Percentiles rank a stretch among this genome's conserved stretches.
phyloP scores from a whole-genome alignment of 2,113 vertebrate genomes.

The Spea bombifrons region DNA sequence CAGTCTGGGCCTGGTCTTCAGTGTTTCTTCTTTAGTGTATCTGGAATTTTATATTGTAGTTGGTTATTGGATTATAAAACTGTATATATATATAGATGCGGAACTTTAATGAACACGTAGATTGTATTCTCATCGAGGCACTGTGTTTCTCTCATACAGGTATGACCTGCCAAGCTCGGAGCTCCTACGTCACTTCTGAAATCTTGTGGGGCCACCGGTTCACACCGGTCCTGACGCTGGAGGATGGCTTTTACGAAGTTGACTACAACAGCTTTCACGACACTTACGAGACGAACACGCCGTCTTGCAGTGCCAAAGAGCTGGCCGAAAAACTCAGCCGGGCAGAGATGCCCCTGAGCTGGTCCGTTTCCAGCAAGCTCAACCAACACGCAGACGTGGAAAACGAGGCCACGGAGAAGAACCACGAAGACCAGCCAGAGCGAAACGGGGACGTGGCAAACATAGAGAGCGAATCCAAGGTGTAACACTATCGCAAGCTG shows the following conservation, averaged over 20 bases:
- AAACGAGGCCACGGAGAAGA: conserved; percentile 75
- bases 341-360: conserved; percentile 83
- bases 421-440: conserved; percentile 73
- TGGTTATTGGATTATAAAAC: background rate
- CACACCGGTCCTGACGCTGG: conserved; percentile 91
- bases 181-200: conserved; percentile 91
- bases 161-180: conserved; percentile 96
- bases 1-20: too few relatives aligned
- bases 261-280: conserved; percentile 98
- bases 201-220: conserved; percentile 97
- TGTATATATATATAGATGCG: too few relatives aligned
- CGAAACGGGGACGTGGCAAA: conserved; percentile 90
- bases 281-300: conserved; percentile 94
- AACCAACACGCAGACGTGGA: conserved; percentile 85
- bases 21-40: too few relatives aligned
- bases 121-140: conserved; percentile 26
- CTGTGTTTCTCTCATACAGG: conserved; percentile 62
- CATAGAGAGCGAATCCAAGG: conserved; percentile 91
- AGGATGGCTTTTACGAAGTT: conserved; percentile 96
- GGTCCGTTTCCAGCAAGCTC: conserved; percentile 90
- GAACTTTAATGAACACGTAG: conserved; percentile 25
- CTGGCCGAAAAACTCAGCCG: conserved; percentile 78
- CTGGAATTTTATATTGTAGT: too few relatives aligned
- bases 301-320: conserved; percentile 87
- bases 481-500: conserved; percentile 62